phyloP scores from a whole-genome alignment of 1,140 invertebrate genomes.

The Euura lappo region DNA sequence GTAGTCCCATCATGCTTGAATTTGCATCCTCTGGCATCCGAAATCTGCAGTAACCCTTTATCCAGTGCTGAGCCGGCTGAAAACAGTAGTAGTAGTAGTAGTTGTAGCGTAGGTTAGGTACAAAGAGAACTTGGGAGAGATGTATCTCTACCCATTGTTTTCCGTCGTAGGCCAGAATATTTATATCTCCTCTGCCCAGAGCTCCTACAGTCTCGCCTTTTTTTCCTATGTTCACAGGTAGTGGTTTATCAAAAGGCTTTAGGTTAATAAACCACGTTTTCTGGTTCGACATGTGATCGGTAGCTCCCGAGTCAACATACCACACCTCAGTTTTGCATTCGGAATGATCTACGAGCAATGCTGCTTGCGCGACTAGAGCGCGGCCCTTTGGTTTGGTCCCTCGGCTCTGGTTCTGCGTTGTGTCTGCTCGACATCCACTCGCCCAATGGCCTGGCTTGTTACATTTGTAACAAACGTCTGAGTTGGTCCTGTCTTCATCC shows the following conservation, averaged over 20 bases:
- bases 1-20: constrained; percentile 21
- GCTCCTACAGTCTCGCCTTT: constrained; percentile 26
- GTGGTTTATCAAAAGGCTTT: constrained; percentile 8
- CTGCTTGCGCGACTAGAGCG: constrained; percentile 18
- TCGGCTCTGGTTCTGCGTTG: neutral
- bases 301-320: constrained; percentile 32
- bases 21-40: constrained; percentile 11
- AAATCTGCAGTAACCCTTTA: constrained; percentile 29
- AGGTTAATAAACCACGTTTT: constrained; percentile 28
- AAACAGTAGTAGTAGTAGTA: too few species aligned
- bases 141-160: constrained; percentile 27
- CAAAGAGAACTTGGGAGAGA: constrained; percentile 49
- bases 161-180: constrained; percentile 35
- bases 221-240: constrained; percentile 25
- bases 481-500: neutral
- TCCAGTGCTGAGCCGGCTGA: constrained; percentile 44
- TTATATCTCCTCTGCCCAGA: constrained; percentile 38
- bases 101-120: constrained; percentile 53
- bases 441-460: constrained; percentile 20
- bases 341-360: neutral
- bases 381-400: constrained; percentile 7
- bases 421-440: constrained; percentile 14
- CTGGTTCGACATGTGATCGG: constrained; percentile 31
- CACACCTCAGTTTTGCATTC: constrained; percentile 10
- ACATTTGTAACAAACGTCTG: constrained; percentile 16